Evolutionary conservation across 2,113 vertebrate genomes (phyloP).

Genomic region (Nestor notabilis): DNA sequence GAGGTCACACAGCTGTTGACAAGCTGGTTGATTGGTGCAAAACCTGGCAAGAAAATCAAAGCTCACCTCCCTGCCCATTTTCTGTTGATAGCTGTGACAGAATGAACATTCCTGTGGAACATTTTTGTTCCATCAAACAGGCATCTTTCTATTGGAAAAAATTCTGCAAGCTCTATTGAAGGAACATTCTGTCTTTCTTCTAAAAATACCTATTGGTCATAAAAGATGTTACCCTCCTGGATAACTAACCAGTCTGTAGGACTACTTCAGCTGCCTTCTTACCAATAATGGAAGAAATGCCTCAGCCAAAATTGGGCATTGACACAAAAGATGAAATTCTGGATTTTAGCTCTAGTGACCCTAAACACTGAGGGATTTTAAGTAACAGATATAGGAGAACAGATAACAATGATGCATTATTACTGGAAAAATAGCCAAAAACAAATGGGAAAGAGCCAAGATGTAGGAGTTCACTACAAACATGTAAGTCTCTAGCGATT

Average conservation of each 20-base stretch:
- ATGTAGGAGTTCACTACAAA: not conserved
- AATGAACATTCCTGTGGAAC: slow-evolving; percentile 29
- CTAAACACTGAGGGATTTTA: not conserved
- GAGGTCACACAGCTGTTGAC: slow-evolving; percentile 20
- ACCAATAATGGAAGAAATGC: slow-evolving; percentile 9
- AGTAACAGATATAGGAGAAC: not conserved
- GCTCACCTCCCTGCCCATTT: not conserved
- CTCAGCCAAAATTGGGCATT: not conserved
- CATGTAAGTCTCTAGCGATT: not conserved
- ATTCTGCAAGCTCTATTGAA: not conserved
- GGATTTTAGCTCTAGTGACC: not conserved
- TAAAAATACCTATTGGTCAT: slow-evolving; percentile 42
- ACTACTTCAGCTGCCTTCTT: slow-evolving; percentile 5
- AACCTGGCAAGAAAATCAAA: slow-evolving; percentile 28
- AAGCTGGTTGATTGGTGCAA: slow-evolving; percentile 6
- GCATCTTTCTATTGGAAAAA: slow-evolving; percentile 7
- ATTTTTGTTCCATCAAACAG: slow-evolving; percentile 41
- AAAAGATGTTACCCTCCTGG: slow-evolving; percentile 3
- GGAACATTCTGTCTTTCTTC: slow-evolving; percentile 54
- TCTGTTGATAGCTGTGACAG: slow-evolving; percentile 37
- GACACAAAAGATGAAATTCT: not conserved
- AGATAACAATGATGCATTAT: not conserved
- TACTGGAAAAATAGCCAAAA: not conserved
- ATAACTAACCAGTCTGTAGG: not conserved
- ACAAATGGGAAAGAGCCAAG: not conserved